Evolutionary conservation across 2,888 invertebrate genomes (phyloP), one percentile per base, ranked within the genome.

Genomic region (Megalurothrips usitatus): DNA sequence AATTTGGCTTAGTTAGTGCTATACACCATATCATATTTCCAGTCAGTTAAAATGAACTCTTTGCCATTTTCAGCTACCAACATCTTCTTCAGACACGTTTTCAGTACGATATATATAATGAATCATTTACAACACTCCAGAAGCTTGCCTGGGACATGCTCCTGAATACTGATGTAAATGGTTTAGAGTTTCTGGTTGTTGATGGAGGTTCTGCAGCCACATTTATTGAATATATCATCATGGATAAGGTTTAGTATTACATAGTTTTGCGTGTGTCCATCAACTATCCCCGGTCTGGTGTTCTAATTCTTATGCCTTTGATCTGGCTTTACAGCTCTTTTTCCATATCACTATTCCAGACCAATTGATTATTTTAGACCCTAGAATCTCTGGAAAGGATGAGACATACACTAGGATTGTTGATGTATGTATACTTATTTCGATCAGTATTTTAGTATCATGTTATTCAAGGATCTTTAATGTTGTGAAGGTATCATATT

Each of bases 331-430:
- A 43, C 84, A 86, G 81, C 82, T 88, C 11, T 85, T 86, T 17
- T 88, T 90, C 68, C 86, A 87, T 81, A 86, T 91, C 28, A 87
- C 89, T 81, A 87, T 91, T 80, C 91, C 91, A 0, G 90, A 90
- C 80, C 89, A 90, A 80, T 87, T 90, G 9, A 88, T 91, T 34
- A 88, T 89, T 83, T 85, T 91, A 34, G 90, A 91, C 86, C 89
- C 90, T 0, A 86, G 86, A 28, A 84, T 89, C 14, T 86, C 87
- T 1, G 88, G 89, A 80, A 87, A 86, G 82, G 89, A 90, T 84
- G 88, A 88, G 79, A 88, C 88, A 17, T 88, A 88, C 82, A 85
- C 86, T 8, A 85, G 87, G 85, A 85, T 87, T 84, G 85, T 89
- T 80, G 83, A 87, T 80, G 83, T 84, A 80, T 79, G 82, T 81